Evolutionary conservation across 2,888 invertebrate genomes (phyloP).

Genomic region (Plemyria rubiginata): DNA sequence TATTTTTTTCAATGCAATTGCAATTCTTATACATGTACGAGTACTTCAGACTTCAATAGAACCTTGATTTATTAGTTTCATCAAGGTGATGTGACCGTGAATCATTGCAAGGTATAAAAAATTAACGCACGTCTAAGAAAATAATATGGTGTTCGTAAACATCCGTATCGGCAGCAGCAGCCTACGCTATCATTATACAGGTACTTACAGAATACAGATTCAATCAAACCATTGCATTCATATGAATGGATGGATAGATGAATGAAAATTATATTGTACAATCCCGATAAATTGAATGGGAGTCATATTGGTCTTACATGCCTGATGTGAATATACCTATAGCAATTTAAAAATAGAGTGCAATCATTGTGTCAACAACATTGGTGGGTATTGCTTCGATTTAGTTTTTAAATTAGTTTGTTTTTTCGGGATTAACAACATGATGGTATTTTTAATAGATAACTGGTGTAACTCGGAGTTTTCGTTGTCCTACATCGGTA

Average conservation of each 20-base stretch:
- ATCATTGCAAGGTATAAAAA: constrained; percentile 60
- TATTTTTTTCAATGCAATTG: constrained; percentile 42
- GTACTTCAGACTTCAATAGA: constrained; percentile 36
- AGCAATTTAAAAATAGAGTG: constrained; percentile 1
- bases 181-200: constrained; percentile 34
- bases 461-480: too few species aligned
- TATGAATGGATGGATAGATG: constrained; percentile 33
- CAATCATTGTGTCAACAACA: constrained; percentile 5
- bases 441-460: too few species aligned
- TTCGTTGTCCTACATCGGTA: too few species aligned
- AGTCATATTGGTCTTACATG: constrained; percentile 3
- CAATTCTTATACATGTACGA: constrained; percentile 23
- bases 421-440: neutral
- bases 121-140: constrained; percentile 51
- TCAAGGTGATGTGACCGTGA: constrained; percentile 61
- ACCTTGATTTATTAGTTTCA: constrained; percentile 61
- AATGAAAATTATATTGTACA: constrained; percentile 22
- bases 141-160: constrained; percentile 42
- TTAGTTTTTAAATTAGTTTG: neutral
- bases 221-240: constrained; percentile 27
- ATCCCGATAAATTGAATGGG: constrained; percentile 16
- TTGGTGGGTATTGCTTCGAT: neutral
- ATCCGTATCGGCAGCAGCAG: constrained; percentile 36
- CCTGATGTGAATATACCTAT: constrained; percentile 10
- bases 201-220: constrained; percentile 3